A percentile compares a stretch with the other conserved stretches of the same genome.
Evolutionary conservation across 1,140 invertebrate genomes (phyloP).

Genomic region (Pantala flavescens): DNA sequence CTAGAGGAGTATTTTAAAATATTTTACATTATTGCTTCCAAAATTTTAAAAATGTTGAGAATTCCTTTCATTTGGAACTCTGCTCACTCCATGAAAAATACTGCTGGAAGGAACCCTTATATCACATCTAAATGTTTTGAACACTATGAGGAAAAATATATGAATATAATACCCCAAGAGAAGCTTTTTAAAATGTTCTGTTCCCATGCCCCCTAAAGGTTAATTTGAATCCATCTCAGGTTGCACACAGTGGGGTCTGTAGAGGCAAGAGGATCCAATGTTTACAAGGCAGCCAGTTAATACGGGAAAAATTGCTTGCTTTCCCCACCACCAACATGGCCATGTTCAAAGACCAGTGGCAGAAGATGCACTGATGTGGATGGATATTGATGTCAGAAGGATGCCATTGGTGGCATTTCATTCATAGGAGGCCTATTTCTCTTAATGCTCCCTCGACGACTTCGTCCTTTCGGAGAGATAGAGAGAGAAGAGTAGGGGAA

Average conservation of each 20-base stretch:
- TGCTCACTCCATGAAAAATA: background rate
- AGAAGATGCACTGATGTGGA: background rate
- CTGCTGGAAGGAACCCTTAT: background rate
- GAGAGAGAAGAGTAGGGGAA: background rate
- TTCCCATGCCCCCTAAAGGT: background rate
- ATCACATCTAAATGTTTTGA: background rate
- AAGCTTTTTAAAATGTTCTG: background rate
- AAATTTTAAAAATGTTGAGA: background rate
- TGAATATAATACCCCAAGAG: background rate
- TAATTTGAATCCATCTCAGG: too few relatives aligned
- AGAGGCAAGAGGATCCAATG: background rate
- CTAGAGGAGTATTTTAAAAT: background rate
- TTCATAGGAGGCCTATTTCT: constrained; percentile 69
- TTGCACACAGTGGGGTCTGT: too few relatives aligned
- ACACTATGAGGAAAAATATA: background rate
- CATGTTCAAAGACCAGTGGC: background rate
- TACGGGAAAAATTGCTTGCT: background rate
- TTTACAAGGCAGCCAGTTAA: background rate
- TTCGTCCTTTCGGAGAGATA: constrained; percentile 49
- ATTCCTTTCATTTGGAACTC: background rate
- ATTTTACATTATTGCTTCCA: background rate
- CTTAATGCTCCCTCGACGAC: constrained; percentile 69
- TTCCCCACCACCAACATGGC: background rate
- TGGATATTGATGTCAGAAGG: background rate
- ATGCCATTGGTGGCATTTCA: constrained; percentile 16